Base-by-base conservation (phyloP, 2,797 vertebrate species). In the Tadarida brasiliensis region DNA sequence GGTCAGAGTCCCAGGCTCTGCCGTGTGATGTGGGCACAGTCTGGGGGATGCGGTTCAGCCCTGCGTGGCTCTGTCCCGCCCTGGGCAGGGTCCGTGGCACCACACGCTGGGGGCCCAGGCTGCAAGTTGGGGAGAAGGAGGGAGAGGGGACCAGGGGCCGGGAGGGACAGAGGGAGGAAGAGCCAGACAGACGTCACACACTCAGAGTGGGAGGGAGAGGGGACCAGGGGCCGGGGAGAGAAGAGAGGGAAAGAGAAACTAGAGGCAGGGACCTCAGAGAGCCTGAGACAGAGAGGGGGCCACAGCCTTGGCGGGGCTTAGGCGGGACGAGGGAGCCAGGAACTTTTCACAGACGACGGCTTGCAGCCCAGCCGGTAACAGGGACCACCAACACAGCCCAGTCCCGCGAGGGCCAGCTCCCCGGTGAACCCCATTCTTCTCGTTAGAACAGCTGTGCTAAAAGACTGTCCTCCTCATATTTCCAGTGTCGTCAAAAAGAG, bases 291-390 rank as follows among this genome's bases (percentile, higher is more conserved):
- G 73, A 54, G 24, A 0, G 14, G 7, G 30, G 16, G 12, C 7
- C 33, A 5, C 14, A 1, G 2, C 51, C 33, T 1, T 0, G 22
- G 30, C 16, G 0, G 1, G 15, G 16, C 28, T 11, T 1, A 5
- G 7, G 20, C 57, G 28, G 57, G 78, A 1, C 3, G 4, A 5
- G 20, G 2, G 11, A 8, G 14, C 39, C 7, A 0, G 9, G 2
- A 12, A 0, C 24, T 61, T 54, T 24, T 49, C n/a, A 9, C 12
- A 24, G 54, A 2, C 0, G 20, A 44, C 0, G 0, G 20, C 14
- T 20, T 16, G 8, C 0, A 10, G 44, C 16, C 10, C 1, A 16
- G 10, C 0, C 5, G 1, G 9, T 2, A 20, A 11, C 0, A 2
- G 39, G 56, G 51, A 30, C 59, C 1, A 0, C n/a, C 1, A 4